Base-by-base conservation (phyloP, 1,140 invertebrate species). In the Parapsyche elsis region DNA sequence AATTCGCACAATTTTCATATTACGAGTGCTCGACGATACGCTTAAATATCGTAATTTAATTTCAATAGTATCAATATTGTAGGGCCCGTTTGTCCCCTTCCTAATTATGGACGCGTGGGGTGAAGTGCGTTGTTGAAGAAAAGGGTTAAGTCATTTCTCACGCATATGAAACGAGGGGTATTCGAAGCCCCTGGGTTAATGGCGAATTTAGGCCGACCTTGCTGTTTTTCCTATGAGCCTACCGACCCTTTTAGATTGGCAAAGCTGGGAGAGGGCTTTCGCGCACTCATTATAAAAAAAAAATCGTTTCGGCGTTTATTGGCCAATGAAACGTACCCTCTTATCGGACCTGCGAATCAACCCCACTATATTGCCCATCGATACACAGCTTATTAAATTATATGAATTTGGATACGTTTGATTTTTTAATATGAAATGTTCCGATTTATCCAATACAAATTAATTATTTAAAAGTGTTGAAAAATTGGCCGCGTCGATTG, bases 231-330 rank as follows among this genome's bases (percentile, higher is more conserved):
- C 16, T 75, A n/a, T 16, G 70, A 38, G 2, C 61, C 24, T 4
- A 53, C 10, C 10, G 21, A 75, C 73, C 73, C 73, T 75, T 75
- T 49, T 57, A 75, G 46, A 75, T 46, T 75, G 73, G 44, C 49
- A 14, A 30, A 7, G 24, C 73, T 21, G 46, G 9, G 10, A 30
- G 64, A 26, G 45, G 12, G 7, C 24, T 24, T 57, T n/a, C 44
- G 45, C 71, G 9, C 26, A 23, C 30, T 73, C 71, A 73, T 73
- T 75, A 75, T 75, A 26, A n/a, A 26, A 26, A 67, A 64, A 75
- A 57, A 57, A 19, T 30, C 19, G 12, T 75, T 46, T n/a, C 46
- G 24, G 12, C 45, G 46, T 75, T 75, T 75, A 75, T 75, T 75
- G 73, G 73, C 73, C 57, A 49, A 57, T 75, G 73, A 75, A 75